A percentile compares a stretch with the other conserved stretches of the same genome.
Evolutionary conservation across 1,140 invertebrate species (phyloP).

Genomic region (Bombus confusus): DNA sequence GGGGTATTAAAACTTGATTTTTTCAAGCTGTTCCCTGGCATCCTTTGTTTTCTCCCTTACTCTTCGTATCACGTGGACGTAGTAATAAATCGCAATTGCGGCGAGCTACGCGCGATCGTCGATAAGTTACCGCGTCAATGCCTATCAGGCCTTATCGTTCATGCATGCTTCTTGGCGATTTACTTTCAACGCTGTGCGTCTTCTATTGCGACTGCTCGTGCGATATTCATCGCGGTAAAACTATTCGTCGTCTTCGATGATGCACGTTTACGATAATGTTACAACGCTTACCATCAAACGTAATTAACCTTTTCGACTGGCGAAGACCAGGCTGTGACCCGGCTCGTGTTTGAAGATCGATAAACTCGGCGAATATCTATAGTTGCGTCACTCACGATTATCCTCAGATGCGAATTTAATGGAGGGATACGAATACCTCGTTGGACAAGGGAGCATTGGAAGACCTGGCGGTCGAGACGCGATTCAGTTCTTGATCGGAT

Average conservation of each 20-base stretch:
- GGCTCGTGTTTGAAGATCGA: constrained; percentile 8
- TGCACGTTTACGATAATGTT: constrained; percentile 22
- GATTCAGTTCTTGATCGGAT: constrained; percentile 19
- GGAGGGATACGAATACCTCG: constrained; percentile 37
- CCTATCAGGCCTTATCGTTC: not conserved
- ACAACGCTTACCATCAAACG: constrained; percentile 36
- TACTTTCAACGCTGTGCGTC: not conserved
- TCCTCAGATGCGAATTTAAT: constrained; percentile 44
- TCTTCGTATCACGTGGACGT: not conserved
- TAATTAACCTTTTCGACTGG: constrained; percentile 59
- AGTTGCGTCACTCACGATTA: constrained; percentile 26
- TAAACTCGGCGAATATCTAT: constrained; percentile 23
- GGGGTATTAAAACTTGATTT: not conserved
- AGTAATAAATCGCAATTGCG: constrained; percentile 38
- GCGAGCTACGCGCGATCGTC: constrained; percentile 1
- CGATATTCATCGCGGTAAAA: constrained; percentile 2
- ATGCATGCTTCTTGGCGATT: not conserved
- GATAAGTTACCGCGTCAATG: constrained; percentile 29
- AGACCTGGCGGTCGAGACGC: not conserved
- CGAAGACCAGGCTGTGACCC: not conserved
- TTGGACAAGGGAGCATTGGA: not conserved
- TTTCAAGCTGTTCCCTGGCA: not conserved
- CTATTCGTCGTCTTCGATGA: constrained; percentile 24
- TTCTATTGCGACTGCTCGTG: not conserved
- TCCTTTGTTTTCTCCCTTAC: not conserved